Conservation (phyloP, 1,140 invertebrate species). For the Neotoxoptera formosana region DNA sequence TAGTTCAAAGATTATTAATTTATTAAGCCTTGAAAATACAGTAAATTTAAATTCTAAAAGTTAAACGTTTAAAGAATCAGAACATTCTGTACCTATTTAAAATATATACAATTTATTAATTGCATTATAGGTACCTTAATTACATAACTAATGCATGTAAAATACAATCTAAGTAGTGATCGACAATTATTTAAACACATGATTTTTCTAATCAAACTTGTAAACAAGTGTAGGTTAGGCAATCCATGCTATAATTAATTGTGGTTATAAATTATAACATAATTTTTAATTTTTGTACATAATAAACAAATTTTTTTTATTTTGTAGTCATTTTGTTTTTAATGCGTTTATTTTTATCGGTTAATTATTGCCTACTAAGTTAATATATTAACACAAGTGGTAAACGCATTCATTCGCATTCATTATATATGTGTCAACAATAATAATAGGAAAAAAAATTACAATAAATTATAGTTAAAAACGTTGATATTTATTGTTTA, state of each 20-base stretch:
- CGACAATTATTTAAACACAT: background rate
- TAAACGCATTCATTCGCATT: background rate
- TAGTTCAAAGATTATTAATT: background rate
- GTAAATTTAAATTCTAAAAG: background rate
- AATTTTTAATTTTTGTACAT: background rate
- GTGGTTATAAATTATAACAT: too few species aligned
- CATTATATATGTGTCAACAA: background rate
- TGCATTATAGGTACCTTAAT: background rate
- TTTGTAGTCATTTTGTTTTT: background rate
- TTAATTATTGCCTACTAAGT: background rate
- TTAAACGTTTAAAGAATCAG: background rate
- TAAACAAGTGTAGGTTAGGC: background rate
- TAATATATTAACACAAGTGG: conserved; percentile 30
- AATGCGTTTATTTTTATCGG: background rate
- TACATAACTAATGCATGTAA: background rate
- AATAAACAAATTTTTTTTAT: background rate
- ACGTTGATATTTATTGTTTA: background rate
- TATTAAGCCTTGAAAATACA: background rate
- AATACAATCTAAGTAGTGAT: background rate
- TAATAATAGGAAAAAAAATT: background rate
- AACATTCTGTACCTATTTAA: background rate
- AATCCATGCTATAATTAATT: background rate
- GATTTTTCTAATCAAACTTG: background rate
- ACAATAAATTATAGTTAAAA: background rate
- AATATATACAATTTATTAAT: background rate